Evolutionary conservation across 2,797 vertebrate species (phyloP), one percentile per base, ranked within the genome.

Genomic region (Arctocebus calabarensis): DNA sequence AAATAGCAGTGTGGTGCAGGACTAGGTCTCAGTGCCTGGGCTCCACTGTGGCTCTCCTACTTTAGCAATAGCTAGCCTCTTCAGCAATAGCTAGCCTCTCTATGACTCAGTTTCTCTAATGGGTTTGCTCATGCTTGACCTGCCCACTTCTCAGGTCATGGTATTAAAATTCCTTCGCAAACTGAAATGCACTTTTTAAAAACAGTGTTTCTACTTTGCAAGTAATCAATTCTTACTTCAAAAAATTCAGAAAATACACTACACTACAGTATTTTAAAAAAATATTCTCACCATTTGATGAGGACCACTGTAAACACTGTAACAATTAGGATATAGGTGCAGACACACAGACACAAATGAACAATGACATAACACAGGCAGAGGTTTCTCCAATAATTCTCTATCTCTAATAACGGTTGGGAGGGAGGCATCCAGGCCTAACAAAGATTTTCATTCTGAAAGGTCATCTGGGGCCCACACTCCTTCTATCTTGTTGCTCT

Each of bases 1-100:
- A 55, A 8, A 5, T 0, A 7, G 43, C 75, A 23, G 57, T 0
- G 0, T 19, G 20, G 9, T 2, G 1, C 4, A 0, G 62, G n/a
- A 23, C 23, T 5, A 5, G 14, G 48, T 45, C 91, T 4, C 13
- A 3, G 43, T 1, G 7, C 8, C 48, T 27, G 37, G 66, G 66
- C 81, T 91, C 43, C 14, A 1, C 34, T 17, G 19, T 22, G 22
- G 32, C 34, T 32, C 82, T 57, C 73, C 79, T 32, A 0, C 22
- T 43, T 52, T n/a, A n/a, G n/a, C n/a, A n/a, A n/a, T n/a, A n/a
- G n/a, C n/a, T n/a, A n/a, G 52, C 29, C 25, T 5, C 77, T 16
- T 66, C 4, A 6, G 25, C 29, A 27, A 13, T 1, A 20, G 40
- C 61, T 4, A 22, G 8, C n/a, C 7, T 37, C 37, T 62, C 68